Evolutionary conservation across 2,888 invertebrate genomes (phyloP).

Genomic region (Apantesis nais): DNA sequence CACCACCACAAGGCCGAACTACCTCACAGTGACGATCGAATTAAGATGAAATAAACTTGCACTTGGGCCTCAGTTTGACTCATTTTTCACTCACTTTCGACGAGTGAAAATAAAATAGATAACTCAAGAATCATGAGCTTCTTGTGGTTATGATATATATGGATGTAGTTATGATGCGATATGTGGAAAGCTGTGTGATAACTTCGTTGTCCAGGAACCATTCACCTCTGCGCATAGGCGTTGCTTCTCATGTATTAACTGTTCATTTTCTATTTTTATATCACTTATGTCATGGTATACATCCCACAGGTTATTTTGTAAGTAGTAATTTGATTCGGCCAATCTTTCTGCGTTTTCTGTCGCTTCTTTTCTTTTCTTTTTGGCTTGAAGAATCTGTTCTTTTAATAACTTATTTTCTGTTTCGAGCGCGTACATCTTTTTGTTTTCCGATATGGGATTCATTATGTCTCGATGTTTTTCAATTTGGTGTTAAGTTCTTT

Average conservation of each 20-base stretch:
- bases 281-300: slow-evolving; percentile 53
- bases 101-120: background rate
- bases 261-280: slow-evolving; percentile 49
- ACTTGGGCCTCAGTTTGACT: too few species aligned
- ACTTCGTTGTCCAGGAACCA: background rate
- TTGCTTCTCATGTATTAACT: slow-evolving; percentile 13
- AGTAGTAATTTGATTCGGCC: slow-evolving; percentile 67
- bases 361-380: slow-evolving; percentile 64
- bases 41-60: too few species aligned
- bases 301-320: slow-evolving; percentile 62
- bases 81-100: background rate
- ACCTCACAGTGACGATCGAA: too few species aligned
- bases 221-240: slow-evolving; percentile 3
- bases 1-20: too few species aligned
- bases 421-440: slow-evolving; percentile 1
- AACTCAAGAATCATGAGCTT: background rate
- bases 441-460: background rate
- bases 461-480: slow-evolving; percentile 4
- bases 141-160: too few species aligned
- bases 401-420: slow-evolving; percentile 60
- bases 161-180: background rate
- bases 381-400: slow-evolving; percentile 56
- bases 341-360: slow-evolving; percentile 57
- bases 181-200: background rate
- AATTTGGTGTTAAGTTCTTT: slow-evolving; percentile 21